phyloP scores from a whole-genome alignment of 2,888 invertebrate species.

The Drosophila multiciliata region DNA sequence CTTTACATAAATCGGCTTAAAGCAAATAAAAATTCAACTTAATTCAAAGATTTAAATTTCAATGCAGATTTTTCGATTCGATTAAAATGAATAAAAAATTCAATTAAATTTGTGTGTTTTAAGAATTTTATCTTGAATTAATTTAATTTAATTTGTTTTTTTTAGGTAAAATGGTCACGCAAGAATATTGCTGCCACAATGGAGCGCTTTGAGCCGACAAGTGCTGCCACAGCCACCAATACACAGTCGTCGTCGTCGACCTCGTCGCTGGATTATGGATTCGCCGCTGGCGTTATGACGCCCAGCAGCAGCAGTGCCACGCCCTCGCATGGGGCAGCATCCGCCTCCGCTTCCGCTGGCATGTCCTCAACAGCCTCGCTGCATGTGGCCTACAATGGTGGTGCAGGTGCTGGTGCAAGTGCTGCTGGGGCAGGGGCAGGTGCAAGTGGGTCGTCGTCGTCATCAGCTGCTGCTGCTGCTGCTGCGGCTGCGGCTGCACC shows the following conservation, averaged over 20 bases:
- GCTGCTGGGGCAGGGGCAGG: constrained; percentile 39
- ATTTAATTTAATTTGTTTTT: neutral
- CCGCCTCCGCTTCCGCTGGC: constrained; percentile 41
- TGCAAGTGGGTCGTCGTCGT: neutral
- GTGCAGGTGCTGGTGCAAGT: constrained; percentile 31
- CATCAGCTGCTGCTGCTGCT: neutral
- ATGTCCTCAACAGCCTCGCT: constrained; percentile 66
- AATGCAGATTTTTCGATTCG: neutral
- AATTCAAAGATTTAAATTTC: neutral
- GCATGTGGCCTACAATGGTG: constrained; percentile 72
- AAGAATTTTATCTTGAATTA: neutral
- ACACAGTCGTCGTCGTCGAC: constrained; percentile 80
- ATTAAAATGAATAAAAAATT: neutral
- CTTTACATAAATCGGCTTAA: neutral
- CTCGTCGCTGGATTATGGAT: constrained; percentile 82
- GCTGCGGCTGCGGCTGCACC: constrained; percentile 58
- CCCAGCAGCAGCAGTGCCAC: constrained; percentile 78
- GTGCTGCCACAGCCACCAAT: constrained; percentile 84
- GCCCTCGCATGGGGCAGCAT: constrained; percentile 69
- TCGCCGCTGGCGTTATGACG: constrained; percentile 83
- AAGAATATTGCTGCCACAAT: constrained; percentile 88
- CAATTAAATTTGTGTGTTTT: neutral
- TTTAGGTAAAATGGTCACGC: constrained; percentile 87
- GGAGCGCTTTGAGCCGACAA: constrained; percentile 88
- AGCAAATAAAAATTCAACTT: neutral